Base-by-base conservation (phyloP, 53 echinoderm and acorn worm genomes). In the Echinometra lucunter region DNA sequence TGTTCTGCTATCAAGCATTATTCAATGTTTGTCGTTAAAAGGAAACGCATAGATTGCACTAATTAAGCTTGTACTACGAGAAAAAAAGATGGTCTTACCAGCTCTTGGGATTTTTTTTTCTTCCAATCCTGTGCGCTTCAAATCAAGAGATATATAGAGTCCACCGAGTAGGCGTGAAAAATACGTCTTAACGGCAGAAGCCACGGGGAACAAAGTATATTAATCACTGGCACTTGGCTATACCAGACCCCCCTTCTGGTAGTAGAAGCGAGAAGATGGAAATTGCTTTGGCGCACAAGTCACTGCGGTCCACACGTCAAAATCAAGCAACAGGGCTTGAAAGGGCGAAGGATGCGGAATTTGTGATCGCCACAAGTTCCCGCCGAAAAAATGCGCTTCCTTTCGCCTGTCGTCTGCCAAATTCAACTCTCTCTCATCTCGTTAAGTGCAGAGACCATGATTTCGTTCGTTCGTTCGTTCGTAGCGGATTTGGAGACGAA, bases 231-330 rank as follows among this genome's bases (percentile, higher is more conserved):
- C 40, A 12, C 11, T 42, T 42, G 16, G 72, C 72, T 13, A n/a
- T n/a, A 34, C 32, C 72, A 72, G 13, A 35, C 16, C 32, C 72
- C n/a, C 78, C 42, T 78, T 78, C 78, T 18, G 23, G 78, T 35
- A 78, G 38, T 21, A 38, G 16, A 6, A 78, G 38, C 78, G 38
- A 5, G 78, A 19, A 40, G 78, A 78, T 78, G 38, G 38, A 78
- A 78, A 78, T 78, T 23, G 78, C 78, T 78, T 78, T 40, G 78
- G 42, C 78, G 78, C 78, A 17, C 78, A 42, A 78, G 78, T 78
- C 78, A 78, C 78, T 6, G 21, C 78, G 42, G 42, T 6, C 23
- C 78, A 78, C 78, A 18, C 69, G 69, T 69, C 69, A 69, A 69
- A 69, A 69, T 69, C 10, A 78, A 78, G 38, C 78, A 78, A 78